phyloP scores from a whole-genome alignment of 92 coral and sea anemone genomes.

The Zoanthus sansibaricus region DNA sequence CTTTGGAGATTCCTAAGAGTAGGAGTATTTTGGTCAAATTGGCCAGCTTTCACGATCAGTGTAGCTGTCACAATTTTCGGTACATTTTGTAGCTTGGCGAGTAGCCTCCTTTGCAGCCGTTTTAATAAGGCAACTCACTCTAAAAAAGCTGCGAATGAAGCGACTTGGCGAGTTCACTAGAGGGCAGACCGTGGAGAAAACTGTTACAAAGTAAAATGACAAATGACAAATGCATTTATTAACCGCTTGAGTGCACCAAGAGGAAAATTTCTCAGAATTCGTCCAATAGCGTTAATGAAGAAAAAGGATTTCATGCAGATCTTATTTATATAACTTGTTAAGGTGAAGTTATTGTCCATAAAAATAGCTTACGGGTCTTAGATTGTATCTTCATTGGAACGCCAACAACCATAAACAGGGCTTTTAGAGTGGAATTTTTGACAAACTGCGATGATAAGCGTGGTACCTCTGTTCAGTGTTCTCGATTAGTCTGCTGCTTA shows the following conservation, averaged over 20 bases:
- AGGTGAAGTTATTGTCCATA: neutral
- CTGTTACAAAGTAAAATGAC: neutral
- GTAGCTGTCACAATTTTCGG: neutral
- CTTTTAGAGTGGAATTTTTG: slow-evolving; percentile 8
- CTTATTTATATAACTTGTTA: slow-evolving; percentile 3
- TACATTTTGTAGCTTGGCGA: slow-evolving; percentile 14
- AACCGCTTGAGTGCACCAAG: neutral
- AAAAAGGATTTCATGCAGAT: neutral
- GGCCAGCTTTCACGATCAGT: neutral
- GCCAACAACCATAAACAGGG: neutral
- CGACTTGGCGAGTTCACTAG: too few species aligned
- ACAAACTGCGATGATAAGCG: slow-evolving; percentile 1
- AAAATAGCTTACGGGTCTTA: neutral
- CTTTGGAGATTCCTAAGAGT: neutral
- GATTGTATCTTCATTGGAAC: neutral
- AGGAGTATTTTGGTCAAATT: neutral
- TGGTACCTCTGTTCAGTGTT: slow-evolving; percentile 32
- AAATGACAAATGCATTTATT: neutral
- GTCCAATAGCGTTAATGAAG: neutral
- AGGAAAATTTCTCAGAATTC: slow-evolving; percentile 7
- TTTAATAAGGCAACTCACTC: too few species aligned
- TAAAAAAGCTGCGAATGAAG: too few species aligned
- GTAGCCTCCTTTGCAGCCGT: too few species aligned
- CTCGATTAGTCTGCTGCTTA: slow-evolving; percentile 33
- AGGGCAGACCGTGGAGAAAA: too few species aligned